phyloP scores from a whole-genome alignment of 2,888 invertebrate genomes.

The Amphiduros pacificus region DNA sequence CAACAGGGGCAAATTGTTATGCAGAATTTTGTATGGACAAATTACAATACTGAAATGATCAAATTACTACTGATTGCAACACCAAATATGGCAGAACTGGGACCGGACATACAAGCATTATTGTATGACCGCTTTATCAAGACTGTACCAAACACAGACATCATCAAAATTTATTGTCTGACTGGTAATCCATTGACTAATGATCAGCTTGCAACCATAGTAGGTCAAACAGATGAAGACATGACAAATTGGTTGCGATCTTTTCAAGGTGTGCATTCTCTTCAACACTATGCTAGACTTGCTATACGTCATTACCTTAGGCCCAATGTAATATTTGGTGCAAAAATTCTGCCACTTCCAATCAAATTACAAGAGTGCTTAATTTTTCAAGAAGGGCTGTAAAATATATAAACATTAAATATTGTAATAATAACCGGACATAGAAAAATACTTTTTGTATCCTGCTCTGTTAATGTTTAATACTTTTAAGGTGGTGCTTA shows the following conservation, averaged over 20 bases:
- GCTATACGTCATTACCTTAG: slow-evolving; percentile 2
- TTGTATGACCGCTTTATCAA: slow-evolving; percentile 5
- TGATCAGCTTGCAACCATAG: slow-evolving; percentile 4
- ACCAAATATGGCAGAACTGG: slow-evolving; percentile 5
- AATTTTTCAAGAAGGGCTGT: slow-evolving; percentile 14
- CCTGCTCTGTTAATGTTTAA: no score
- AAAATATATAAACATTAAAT: no score
- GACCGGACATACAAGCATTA: not conserved
- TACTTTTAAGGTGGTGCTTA: no score
- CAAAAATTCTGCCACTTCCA: slow-evolving; percentile 6
- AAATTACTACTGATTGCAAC: slow-evolving; percentile 9
- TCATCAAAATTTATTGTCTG: slow-evolving; percentile 4
- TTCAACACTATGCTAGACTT: slow-evolving; percentile 12
- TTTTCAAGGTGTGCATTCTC: slow-evolving; percentile 2
- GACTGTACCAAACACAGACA: not conserved
- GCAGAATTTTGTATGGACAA: no score
- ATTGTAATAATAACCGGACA: no score
- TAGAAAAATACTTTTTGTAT: no score
- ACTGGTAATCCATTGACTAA: slow-evolving; percentile 8
- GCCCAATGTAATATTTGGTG: slow-evolving; percentile 8
- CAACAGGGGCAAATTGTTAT: no score
- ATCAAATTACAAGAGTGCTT: slow-evolving; percentile 12
- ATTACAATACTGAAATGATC: slow-evolving; percentile 5
- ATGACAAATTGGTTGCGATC: not conserved
- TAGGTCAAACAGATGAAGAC: slow-evolving; percentile 5